These are phyloP conservation scores for Mus pahari DNA, from an alignment of 2,113 vertebrate genomes.

Conservation along the genomic window DNA sequence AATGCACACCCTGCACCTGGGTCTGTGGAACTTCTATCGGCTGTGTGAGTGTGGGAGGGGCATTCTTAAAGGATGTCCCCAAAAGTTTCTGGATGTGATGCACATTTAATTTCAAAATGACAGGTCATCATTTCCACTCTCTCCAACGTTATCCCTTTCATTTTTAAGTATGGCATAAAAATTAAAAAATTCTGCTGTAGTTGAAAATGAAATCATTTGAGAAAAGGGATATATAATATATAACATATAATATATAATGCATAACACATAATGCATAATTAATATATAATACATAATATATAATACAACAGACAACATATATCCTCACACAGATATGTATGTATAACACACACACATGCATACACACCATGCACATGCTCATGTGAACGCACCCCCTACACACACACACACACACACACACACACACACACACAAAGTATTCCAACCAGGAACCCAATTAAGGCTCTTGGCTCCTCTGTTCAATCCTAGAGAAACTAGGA, in stretches of 20 bases:
- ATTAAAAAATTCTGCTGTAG: neutral
- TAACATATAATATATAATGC: too few relatives aligned
- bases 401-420: neutral
- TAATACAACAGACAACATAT: too few relatives aligned
- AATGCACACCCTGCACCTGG: neutral
- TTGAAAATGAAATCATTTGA: neutral
- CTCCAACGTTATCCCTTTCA: neutral
- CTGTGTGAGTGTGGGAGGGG: neutral
- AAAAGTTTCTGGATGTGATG: neutral
- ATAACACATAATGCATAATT: too few relatives aligned
- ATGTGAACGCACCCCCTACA: too few relatives aligned
- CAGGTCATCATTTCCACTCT: neutral
- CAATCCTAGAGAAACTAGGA: neutral
- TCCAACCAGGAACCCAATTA: neutral
- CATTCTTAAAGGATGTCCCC: neutral
- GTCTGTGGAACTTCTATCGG: neutral
- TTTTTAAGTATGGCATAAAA: constrained; percentile 28
- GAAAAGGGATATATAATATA: neutral
- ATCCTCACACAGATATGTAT: neutral
- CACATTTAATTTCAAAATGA: constrained; percentile 25
- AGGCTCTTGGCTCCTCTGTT: neutral
- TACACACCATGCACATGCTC: too few relatives aligned
- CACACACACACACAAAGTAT: neutral
- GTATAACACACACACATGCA: neutral
- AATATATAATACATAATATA: too few relatives aligned